phyloP scores from a whole-genome alignment of 2,797 vertebrate species.

The Delichon dasypus region DNA sequence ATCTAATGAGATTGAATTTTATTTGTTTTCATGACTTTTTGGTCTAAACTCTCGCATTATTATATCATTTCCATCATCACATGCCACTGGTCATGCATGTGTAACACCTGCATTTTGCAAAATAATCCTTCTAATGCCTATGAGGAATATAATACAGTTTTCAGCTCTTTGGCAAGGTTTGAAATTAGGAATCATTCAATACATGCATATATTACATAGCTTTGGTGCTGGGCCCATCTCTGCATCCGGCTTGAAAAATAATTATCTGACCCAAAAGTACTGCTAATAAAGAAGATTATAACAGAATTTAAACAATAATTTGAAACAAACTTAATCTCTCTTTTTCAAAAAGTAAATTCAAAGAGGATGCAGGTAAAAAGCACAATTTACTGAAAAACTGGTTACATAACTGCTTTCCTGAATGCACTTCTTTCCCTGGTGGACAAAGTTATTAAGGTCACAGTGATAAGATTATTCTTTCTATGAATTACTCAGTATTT shows the following conservation, averaged over 20 bases:
- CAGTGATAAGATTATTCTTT: neutral
- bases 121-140: neutral
- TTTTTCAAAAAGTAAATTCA: neutral
- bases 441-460: neutral
- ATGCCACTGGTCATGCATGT: neutral
- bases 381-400: neutral
- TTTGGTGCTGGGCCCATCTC: neutral
- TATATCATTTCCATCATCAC: neutral
- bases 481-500: conserved; percentile 4
- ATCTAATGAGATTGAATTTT: conserved; percentile 41
- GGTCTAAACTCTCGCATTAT: neutral
- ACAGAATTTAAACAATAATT: neutral
- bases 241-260: neutral
- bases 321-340: neutral
- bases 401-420: neutral
- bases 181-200: neutral
- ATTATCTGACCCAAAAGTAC: neutral
- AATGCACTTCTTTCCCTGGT: neutral
- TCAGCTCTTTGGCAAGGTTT: neutral
- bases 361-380: neutral
- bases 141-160: neutral
- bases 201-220: neutral
- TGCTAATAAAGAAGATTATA: neutral
- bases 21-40: conserved; percentile 24
- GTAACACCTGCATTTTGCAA: neutral